Base-by-base conservation (phyloP, 2,888 invertebrate genomes). In the Metacarcinus magister region DNA sequence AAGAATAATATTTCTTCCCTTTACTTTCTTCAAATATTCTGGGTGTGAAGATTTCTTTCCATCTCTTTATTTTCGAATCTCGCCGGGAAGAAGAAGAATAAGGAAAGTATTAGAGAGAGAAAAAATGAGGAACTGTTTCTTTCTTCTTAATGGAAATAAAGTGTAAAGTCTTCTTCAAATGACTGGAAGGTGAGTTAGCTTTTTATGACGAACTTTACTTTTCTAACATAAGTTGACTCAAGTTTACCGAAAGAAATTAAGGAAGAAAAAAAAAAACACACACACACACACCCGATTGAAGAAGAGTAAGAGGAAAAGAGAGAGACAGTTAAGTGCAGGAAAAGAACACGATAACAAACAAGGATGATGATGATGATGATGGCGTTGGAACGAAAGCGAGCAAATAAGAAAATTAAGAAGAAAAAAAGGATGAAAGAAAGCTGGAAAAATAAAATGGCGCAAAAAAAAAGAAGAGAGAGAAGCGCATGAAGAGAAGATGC, bases 161-260 rank as follows among this genome's bases (percentile, higher is more conserved):
- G 13, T 32, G 8, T 0, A 1, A 28, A 32, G 82, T 82, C 32
- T 82, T 32, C 32, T 32, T 32, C 5, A 82, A 82, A 82, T 82
- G 28, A 82, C 32, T 32, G 32, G 5, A 10, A 82, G 8, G 82
- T 32, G 82, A 82, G 82, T 82, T 82, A n/a, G 67, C 10, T 82
- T 82, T 32, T 32, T 82, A 32, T 82, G 28, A 10, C 32, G 3
- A 7, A 28, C 5, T 32, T 82, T 82, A 8, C 32, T 82, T 32
- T 75, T 82, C 82, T 28, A 19, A 82, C 82, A 82, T 32, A 82
- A 82, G 82, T 82, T 82, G 32, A 82, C 82, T 82, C 82, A 82
- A 82, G 82, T 82, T 82, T 82, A 82, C 32, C 13, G 32, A 32
- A 82, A 82, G 19, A 82, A 82, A 82, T 82, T 28, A 82, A 32